Percentiles rank a stretch among this genome's conserved stretches.
Conservation (phyloP, 2,113 vertebrate species). For the Seriola aureovittata region DNA sequence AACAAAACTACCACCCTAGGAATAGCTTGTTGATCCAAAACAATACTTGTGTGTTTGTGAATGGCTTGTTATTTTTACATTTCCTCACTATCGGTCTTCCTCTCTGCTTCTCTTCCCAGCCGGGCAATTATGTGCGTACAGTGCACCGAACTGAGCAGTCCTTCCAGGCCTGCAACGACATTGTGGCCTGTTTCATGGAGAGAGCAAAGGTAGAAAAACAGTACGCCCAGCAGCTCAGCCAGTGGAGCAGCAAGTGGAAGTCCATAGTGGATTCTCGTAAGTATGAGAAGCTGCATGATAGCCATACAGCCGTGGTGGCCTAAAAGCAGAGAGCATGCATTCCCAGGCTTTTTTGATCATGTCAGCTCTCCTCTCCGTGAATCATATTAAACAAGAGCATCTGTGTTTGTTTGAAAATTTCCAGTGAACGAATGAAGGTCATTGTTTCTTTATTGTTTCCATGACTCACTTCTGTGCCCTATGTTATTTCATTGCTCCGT, state of each 20-base stretch:
- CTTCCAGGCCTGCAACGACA: constrained; percentile 86
- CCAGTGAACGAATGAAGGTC: constrained; percentile 42
- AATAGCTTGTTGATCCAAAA: neutral
- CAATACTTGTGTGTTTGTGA: constrained; percentile 4
- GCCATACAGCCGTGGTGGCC: neutral
- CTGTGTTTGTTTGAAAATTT: constrained; percentile 43
- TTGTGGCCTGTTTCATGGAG: constrained; percentile 87
- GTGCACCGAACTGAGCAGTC: constrained; percentile 85
- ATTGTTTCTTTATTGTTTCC: constrained; percentile 54
- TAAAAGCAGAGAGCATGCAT: constrained; percentile 1
- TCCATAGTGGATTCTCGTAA: constrained; percentile 85
- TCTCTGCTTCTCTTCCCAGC: constrained; percentile 73
- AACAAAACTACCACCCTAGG: neutral
- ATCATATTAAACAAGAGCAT: constrained; percentile 32
- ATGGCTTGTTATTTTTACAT: neutral
- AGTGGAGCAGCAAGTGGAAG: constrained; percentile 90
- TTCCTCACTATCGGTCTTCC: neutral
- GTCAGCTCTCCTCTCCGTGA: constrained; percentile 21
- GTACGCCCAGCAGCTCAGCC: constrained; percentile 87
- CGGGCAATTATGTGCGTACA: constrained; percentile 83
- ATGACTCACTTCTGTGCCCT: constrained; percentile 56
- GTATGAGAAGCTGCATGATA: constrained; percentile 52
- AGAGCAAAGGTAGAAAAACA: constrained; percentile 87
- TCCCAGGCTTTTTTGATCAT: constrained; percentile 28
- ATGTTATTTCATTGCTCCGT: constrained; percentile 14